Evolutionary conservation across 2,113 vertebrate species (phyloP), one percentile per base, ranked within the genome.

Genomic region (Chaetodon trifascialis): DNA sequence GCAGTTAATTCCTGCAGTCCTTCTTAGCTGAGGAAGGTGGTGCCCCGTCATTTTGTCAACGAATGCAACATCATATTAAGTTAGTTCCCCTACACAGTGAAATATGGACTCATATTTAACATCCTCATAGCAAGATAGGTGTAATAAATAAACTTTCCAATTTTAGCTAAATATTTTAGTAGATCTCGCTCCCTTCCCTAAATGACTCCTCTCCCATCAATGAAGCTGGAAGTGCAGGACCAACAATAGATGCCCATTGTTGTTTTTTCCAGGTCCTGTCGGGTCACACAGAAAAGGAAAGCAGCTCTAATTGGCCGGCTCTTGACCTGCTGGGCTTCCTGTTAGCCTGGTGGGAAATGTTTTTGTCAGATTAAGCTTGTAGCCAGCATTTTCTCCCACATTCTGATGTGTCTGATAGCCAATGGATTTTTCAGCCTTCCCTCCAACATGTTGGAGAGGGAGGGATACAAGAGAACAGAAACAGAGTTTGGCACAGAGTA

Each of bases 271-370:
- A 66, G 54, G 67, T 49, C 40, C 15, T 4, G 38, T 10, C 34
- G 62, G 54, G 60, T 72, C 59, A 36, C 83, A 34, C 14, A 56
- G 72, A 21, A 60, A 15, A 70, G 46, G 8, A 77, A 17, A 5
- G 19, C 2, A 0, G 38, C 7, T 7, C 25, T 75, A 44, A 66
- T 67, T 65, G 68, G 66, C 72, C 34, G 14, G 60, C 25, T 59
- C 34, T 34, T 11, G 17, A 72, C 25, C 44, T 1, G 52, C 69
- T 2, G 5, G 25, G 52, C 74, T 82, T 82, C 78, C 73, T 78
- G 63, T 7, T 6, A 9, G 16, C 34, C 15, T 10, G 4, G 12
- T 75, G 73, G 82, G 78, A 78, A 49, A 70, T 60, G 46, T 74
- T 66, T 69, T 66, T 69, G 17, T 34, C 62, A 25, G 68, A 73